phyloP scores from a whole-genome alignment of 2,113 vertebrate species.

The Emydura subglobosa region DNA sequence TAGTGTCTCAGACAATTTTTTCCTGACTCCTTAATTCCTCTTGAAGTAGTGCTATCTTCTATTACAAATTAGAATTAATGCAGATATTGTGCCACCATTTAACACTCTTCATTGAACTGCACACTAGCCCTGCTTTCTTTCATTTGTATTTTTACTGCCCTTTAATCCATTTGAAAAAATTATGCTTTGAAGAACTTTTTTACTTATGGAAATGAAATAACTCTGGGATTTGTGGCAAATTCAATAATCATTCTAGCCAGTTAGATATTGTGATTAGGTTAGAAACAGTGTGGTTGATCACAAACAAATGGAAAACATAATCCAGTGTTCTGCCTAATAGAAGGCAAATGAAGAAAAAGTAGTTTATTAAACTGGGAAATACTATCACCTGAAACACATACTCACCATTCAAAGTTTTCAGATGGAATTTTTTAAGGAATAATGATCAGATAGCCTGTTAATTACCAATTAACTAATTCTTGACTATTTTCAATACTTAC shows the following conservation, averaged over 20 bases:
- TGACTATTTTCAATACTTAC: not conserved
- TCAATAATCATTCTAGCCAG: conserved; percentile 39
- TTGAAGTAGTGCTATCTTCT: conserved; percentile 23
- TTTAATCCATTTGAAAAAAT: conserved; percentile 33
- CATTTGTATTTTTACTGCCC: conserved; percentile 39
- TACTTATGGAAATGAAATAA: conserved; percentile 35
- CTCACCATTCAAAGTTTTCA: conserved; percentile 30
- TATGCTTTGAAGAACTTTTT: conserved; percentile 12
- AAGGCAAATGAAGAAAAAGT: conserved; percentile 44
- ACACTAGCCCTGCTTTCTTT: not conserved
- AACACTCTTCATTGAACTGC: conserved; percentile 31
- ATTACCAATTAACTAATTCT: conserved; percentile 1
- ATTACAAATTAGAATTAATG: conserved; percentile 45
- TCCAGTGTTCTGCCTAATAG: conserved; percentile 23
- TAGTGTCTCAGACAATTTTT: conserved; percentile 7
- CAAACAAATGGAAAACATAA: conserved; percentile 53
- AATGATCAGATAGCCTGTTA: conserved; percentile 1
- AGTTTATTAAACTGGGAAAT: conserved; percentile 55
- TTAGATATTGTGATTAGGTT: conserved; percentile 51
- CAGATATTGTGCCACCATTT: conserved; percentile 40
- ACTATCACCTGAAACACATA: conserved; percentile 1
- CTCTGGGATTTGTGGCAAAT: conserved; percentile 7
- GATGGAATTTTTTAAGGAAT: conserved; percentile 42
- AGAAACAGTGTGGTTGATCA: conserved; percentile 27
- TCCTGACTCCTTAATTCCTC: not conserved